Evolutionary conservation across 1,140 invertebrate species (phyloP), one percentile per base, ranked within the genome.

Genomic region (Pygmarrhopalites habei): DNA sequence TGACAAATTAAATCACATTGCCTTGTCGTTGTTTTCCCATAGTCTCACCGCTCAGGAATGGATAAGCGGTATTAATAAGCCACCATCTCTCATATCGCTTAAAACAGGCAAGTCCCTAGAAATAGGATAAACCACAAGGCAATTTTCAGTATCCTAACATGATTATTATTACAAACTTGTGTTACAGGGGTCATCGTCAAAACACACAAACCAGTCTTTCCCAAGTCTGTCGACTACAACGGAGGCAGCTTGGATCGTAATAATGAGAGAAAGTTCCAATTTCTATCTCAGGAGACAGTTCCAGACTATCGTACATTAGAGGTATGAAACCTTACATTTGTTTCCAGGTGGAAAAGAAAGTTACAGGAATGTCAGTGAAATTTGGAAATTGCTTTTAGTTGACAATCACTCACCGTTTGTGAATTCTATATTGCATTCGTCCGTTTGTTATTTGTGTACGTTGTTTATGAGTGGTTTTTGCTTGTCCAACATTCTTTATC

Each of bases 191-290:
- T 46, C 19, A 46, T 63, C 51, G 83, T 87, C 39, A 81, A 82
- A 52, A 88, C 85, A 1, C 84, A 86, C 75, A 88, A 86, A 75
- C 85, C 86, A 5, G 80, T 85, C 44, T 75, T 81, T 12, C 81
- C 80, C 68, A 82, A 83, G 82, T 72, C 75, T 76, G 58, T 75
- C 76, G 66, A 76, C 75, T 69, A 72, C 74, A 66, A 71, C 70
- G 55, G 72, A 71, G 21, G 72, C 78, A 73, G 72, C 17, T 80
- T 83, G 23, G 84, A 87, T 71, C 79, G 85, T 12, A 90, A 90
- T 76, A 89, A 86, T 71, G 84, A 86, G 68, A 86, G 85, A 77
- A 92, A 91, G 77, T 89, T 90, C 75, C 86, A 86, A 1, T 91
- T 91, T 75, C 79, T 92, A 1, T 85, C 86, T 23, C 83, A 85